Evolutionary conservation across 2,797 vertebrate genomes (phyloP), one percentile per base, ranked within the genome.

Genomic region (Periparus ater): DNA sequence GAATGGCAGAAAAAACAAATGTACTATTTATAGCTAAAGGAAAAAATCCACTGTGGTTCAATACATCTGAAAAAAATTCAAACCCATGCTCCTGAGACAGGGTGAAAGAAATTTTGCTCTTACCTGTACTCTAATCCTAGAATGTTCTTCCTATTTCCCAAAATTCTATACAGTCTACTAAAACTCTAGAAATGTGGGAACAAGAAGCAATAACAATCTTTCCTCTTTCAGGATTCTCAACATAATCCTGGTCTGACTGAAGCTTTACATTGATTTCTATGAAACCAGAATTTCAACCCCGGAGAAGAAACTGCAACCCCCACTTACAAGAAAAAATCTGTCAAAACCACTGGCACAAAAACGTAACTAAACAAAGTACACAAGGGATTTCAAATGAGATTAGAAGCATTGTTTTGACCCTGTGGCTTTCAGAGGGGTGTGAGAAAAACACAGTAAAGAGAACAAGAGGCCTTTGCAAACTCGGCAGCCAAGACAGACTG

Each of bases 341-440:
- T 87, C 88, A 78, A 86, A 66, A 86, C 84, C 92, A 60, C 42
- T 88, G 89, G 72, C 86, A 80, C 77, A 57, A 89, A 96, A 94
- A 34, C 60, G 72, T 74, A 92, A 76, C 80, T 88, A 87, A 89
- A 89, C 91, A 70, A 83, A 92, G 61, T 72, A 88, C 92, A 85
- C 89, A 58, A 50, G 80, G 92, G 85, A 91, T 80, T 93, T 95
- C 50, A 95, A 95, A 95, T 89, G 20, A 94, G 91, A 94, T 92
- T 89, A 74, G 85, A 88, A 77, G 93, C 50, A 95, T 73, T 94
- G 76, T 88, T 96, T 96, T 95, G 91, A 92, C 68, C 81, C 26
- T 72, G 57, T 79, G 65, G 65, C 74, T 96, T 97, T 77, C 76
- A 68, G 66, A 93, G 88, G 89, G 72, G 78, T 96, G 57, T 96